phyloP scores from a whole-genome alignment of 2,888 invertebrate genomes.

The Aphodius granarius region DNA sequence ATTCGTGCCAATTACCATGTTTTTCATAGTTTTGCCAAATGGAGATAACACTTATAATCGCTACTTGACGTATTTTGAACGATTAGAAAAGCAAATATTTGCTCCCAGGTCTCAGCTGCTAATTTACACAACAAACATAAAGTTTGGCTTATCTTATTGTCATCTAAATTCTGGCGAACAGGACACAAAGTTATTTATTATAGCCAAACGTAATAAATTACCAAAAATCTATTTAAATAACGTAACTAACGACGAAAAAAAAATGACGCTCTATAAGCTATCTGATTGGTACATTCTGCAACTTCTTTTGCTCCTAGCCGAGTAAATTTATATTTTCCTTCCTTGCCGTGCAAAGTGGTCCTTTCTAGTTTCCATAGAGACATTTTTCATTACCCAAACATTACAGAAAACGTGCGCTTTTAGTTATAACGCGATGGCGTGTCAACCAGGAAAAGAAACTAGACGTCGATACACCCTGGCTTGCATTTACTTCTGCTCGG shows the following conservation, averaged over 20 bases:
- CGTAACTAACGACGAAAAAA: no score
- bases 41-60: neutral
- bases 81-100: neutral
- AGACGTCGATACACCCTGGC: neutral
- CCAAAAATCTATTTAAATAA: no score
- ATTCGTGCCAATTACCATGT: neutral
- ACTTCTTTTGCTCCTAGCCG: no score
- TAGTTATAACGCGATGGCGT: neutral
- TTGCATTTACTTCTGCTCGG: neutral
- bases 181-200: no score
- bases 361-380: no score
- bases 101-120: neutral
- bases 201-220: no score
- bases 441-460: neutral
- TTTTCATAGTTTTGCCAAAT: neutral
- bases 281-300: no score
- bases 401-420: neutral
- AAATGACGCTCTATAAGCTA: no score
- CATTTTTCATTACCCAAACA: neutral
- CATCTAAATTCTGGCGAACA: no score
- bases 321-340: no score
- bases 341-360: no score
- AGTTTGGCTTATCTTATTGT: neutral
- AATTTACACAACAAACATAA: neutral
- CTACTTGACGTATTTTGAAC: neutral